These are phyloP conservation scores for Rhagium mordax DNA, from an alignment of 2,888 invertebrate species.

Conservation along the genomic window DNA sequence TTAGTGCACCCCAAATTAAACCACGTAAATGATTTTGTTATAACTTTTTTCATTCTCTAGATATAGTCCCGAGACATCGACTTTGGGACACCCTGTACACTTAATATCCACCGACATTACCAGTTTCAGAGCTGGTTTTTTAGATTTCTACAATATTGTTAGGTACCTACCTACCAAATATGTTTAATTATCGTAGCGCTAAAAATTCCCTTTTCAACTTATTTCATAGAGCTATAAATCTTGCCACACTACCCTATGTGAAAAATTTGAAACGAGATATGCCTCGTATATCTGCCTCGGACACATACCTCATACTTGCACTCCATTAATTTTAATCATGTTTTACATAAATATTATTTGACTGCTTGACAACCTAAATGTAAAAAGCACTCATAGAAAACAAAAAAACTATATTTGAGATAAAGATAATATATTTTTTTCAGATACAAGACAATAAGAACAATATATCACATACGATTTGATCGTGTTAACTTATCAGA, in stretches of 20 bases:
- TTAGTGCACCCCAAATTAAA: too few relatives aligned
- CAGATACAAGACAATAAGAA: background rate
- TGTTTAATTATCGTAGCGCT: background rate
- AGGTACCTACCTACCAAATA: too few relatives aligned
- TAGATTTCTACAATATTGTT: too few relatives aligned
- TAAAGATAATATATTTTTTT: background rate
- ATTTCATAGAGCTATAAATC: background rate
- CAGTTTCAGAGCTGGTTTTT: too few relatives aligned
- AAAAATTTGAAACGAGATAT: background rate
- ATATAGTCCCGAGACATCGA: too few relatives aligned
- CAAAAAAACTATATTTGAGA: background rate
- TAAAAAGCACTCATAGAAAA: background rate
- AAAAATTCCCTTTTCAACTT: background rate
- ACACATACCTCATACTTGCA: background rate
- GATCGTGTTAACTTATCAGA: background rate
- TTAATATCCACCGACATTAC: too few relatives aligned
- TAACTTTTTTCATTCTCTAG: too few relatives aligned
- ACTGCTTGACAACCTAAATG: background rate
- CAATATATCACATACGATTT: background rate
- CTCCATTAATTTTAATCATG: background rate
- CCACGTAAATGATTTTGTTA: too few relatives aligned
- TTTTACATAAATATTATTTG: background rate
- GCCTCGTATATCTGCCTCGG: background rate
- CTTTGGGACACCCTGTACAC: too few relatives aligned
- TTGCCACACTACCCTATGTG: background rate